phyloP scores from a whole-genome alignment of 2,888 invertebrate species.

The Cistogaster globosa region DNA sequence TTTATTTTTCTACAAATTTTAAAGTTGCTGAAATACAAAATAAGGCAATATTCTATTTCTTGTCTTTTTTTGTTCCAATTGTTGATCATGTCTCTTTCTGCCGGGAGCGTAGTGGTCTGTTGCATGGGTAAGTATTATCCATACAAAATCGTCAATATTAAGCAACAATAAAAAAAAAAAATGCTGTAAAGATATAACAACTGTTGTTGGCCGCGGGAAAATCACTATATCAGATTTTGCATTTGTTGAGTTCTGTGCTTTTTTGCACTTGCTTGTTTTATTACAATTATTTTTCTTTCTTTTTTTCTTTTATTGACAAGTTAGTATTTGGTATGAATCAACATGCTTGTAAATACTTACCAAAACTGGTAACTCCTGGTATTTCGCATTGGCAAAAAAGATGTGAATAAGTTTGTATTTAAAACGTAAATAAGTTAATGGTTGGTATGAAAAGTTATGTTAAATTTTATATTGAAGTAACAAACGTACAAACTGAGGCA shows the following conservation, averaged over 20 bases:
- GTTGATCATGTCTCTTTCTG: slow-evolving; percentile 8
- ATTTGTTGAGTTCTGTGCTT: slow-evolving; percentile 59
- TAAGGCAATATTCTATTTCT: slow-evolving; percentile 12
- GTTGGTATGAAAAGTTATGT: slow-evolving; percentile 35
- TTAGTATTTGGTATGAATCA: slow-evolving; percentile 75
- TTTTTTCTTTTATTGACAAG: slow-evolving; percentile 78
- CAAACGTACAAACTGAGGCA: slow-evolving; percentile 20
- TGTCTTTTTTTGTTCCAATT: slow-evolving; percentile 17
- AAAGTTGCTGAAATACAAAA: slow-evolving; percentile 37
- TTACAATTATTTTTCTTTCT: slow-evolving; percentile 4
- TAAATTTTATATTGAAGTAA: slow-evolving; percentile 35
- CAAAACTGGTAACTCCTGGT: slow-evolving; percentile 68
- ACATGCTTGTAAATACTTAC: slow-evolving; percentile 66
- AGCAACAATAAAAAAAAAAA: slow-evolving; percentile 1
- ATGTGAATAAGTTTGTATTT: slow-evolving; percentile 51
- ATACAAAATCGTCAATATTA: slow-evolving; percentile 29
- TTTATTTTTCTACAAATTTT: slow-evolving; percentile 30
- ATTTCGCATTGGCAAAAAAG: slow-evolving; percentile 49
- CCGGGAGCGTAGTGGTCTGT: neutral
- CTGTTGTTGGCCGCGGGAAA: slow-evolving; percentile 70
- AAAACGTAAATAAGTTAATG: slow-evolving; percentile 35
- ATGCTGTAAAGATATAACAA: slow-evolving; percentile 9
- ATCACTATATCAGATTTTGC: slow-evolving; percentile 71
- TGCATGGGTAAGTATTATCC: slow-evolving; percentile 34
- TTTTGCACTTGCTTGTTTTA: slow-evolving; percentile 71